A percentile compares a stretch with the other conserved stretches of the same genome.
Conservation (phyloP, 2,113 vertebrate genomes). For the Jaculus jaculus region DNA sequence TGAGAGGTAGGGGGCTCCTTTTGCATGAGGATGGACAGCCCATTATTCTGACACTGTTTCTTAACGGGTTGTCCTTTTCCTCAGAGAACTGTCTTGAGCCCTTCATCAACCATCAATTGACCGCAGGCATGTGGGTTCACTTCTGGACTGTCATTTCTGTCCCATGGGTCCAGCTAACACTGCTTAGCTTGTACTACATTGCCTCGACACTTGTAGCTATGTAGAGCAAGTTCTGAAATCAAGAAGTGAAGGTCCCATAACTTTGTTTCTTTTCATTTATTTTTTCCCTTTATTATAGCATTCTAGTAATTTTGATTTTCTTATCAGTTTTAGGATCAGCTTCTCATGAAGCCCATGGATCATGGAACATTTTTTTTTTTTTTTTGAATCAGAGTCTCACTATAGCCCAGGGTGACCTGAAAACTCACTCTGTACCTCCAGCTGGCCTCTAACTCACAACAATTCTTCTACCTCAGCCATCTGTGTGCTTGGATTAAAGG, state of each 20-base stretch:
- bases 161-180: not conserved
- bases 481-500: too few relatives aligned
- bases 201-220: not conserved
- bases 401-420: too few relatives aligned
- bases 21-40: not conserved
- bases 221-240: not conserved
- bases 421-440: too few relatives aligned
- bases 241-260: not conserved
- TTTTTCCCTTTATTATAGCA: not conserved
- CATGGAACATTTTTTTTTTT: too few relatives aligned
- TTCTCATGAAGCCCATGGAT: too few relatives aligned
- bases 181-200: not conserved
- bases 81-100: not conserved
- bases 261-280: not conserved
- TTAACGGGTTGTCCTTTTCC: not conserved
- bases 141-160: not conserved
- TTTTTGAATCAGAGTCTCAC: too few relatives aligned
- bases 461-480: not conserved
- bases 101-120: not conserved
- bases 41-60: not conserved
- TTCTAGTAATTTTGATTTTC: constrained; percentile 11
- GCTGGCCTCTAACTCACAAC: too few relatives aligned
- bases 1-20: not conserved
- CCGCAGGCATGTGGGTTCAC: not conserved
- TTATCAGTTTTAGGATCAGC: not conserved